These are phyloP conservation scores for Eulemur macaco DNA, from an alignment of 2,113 vertebrate species.

Conservation along the genomic window DNA sequence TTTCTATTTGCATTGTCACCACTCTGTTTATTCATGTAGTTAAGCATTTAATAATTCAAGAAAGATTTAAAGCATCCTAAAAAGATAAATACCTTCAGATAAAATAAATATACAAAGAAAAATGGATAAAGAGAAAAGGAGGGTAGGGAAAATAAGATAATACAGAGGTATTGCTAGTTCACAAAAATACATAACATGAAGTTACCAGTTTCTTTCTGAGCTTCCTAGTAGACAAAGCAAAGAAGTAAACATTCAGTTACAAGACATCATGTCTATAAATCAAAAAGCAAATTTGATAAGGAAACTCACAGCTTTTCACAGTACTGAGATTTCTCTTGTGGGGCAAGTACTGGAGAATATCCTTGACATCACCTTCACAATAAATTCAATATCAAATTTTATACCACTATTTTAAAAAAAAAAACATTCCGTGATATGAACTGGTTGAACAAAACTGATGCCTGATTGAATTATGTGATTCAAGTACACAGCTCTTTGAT, in stretches of 20 bases:
- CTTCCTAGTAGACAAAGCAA: background rate
- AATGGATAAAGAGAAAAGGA: background rate
- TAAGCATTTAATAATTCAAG: background rate
- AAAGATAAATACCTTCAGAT: background rate
- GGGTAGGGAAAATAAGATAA: background rate
- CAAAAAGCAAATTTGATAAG: background rate
- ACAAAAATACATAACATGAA: background rate
- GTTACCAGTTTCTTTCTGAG: background rate
- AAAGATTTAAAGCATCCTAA: background rate
- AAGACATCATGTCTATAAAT: background rate
- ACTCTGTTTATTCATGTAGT: background rate
- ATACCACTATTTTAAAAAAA: background rate
- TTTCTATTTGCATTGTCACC: background rate
- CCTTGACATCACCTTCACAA: background rate
- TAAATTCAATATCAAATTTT: background rate
- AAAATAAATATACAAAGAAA: background rate
- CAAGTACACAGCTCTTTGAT: background rate
- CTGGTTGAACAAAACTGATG: background rate
- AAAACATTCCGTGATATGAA: background rate
- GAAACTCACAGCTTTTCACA: background rate
- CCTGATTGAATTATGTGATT: background rate
- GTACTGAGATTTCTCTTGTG: background rate
- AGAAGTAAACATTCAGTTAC: background rate
- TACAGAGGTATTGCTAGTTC: background rate
- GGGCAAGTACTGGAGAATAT: background rate